phyloP scores from a whole-genome alignment of 2,888 invertebrate genomes.

The Cryptocheilus praepositus region DNA sequence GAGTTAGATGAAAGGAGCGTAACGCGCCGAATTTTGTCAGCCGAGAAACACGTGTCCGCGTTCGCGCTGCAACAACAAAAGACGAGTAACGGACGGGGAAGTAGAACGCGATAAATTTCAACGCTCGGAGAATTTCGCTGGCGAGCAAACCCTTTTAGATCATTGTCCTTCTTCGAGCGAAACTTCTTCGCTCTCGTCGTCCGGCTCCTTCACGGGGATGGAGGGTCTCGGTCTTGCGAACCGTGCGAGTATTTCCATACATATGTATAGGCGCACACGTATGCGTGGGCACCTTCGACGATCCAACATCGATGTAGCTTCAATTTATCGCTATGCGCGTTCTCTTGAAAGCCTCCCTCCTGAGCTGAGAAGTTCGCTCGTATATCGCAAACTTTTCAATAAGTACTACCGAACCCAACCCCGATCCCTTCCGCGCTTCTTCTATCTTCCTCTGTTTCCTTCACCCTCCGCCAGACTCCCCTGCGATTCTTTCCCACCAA shows the following conservation, averaged over 20 bases:
- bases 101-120: conserved; percentile 4
- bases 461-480: neutral
- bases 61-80: neutral
- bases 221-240: conserved; percentile 29
- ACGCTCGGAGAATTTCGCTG: conserved; percentile 6
- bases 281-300: neutral
- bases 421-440: conserved; percentile 20
- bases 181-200: neutral
- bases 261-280: neutral
- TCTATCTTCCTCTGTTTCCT: neutral
- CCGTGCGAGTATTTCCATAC: conserved; percentile 17
- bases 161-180: conserved; percentile 1
- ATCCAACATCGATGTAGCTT: conserved; percentile 29
- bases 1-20: too few species aligned
- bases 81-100: conserved; percentile 1
- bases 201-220: conserved; percentile 15
- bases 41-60: neutral
- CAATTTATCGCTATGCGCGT: conserved; percentile 50
- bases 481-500: neutral
- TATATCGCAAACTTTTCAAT: conserved; percentile 60
- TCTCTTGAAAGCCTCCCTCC: neutral
- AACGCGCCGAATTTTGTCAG: too few species aligned
- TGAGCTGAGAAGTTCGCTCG: conserved; percentile 47
- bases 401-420: conserved; percentile 41
- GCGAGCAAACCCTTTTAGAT: conserved; percentile 6